These are phyloP conservation scores for Philonicus albiceps DNA, from an alignment of 2,888 invertebrate genomes.

Conservation along the genomic window DNA sequence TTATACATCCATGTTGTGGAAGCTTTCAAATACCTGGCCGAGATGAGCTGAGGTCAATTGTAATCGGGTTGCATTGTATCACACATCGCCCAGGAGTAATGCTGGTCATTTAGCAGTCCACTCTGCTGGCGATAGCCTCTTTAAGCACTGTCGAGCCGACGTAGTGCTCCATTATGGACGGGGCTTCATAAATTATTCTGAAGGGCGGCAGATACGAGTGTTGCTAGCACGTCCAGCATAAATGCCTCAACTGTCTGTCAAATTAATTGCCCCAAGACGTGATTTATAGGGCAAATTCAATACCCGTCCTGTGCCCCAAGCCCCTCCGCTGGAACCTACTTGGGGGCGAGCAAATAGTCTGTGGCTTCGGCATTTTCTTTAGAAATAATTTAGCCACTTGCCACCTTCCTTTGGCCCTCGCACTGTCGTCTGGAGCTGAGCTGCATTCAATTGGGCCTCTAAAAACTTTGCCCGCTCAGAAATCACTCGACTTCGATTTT, in stretches of 20 bases:
- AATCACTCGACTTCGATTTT: not conserved
- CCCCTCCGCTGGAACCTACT: not conserved
- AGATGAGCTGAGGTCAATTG: not conserved
- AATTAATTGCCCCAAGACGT: constrained; percentile 43
- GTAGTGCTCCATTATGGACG: not conserved
- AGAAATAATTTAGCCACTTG: not conserved
- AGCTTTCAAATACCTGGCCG: not conserved
- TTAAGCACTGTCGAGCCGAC: not conserved
- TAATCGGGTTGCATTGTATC: not conserved
- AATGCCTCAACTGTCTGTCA: constrained; percentile 38
- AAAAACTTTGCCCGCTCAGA: not conserved
- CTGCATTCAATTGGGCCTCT: not conserved
- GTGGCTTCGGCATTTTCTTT: not conserved
- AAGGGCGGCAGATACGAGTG: not conserved
- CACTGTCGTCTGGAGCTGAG: not conserved
- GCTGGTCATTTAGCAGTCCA: not conserved
- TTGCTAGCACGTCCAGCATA: constrained; percentile 22
- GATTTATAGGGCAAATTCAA: constrained; percentile 37
- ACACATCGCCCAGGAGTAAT: not conserved
- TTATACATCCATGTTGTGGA: not conserved
- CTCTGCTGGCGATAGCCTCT: not conserved
- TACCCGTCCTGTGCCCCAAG: not conserved
- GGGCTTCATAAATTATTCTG: constrained; percentile 11
- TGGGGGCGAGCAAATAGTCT: not conserved
- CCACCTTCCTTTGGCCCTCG: not conserved